Percentiles rank a stretch among this genome's conserved stretches.
Evolutionary conservation across 2,797 vertebrate species (phyloP).

Genomic region (Pipistrellus pipistrellus): DNA sequence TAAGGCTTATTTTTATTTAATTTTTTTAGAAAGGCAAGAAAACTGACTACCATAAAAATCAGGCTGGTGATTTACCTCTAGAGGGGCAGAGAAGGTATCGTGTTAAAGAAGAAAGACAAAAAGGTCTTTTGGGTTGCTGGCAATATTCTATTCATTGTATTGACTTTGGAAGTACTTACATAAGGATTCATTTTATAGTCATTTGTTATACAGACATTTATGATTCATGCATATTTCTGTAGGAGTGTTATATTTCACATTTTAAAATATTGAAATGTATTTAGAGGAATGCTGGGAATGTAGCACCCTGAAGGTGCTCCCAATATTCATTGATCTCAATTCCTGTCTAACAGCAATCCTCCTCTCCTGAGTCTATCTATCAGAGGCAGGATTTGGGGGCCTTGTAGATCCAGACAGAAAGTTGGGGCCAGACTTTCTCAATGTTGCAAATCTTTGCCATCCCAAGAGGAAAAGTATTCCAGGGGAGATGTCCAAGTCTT

Average conservation of each 20-base stretch:
- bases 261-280: conserved; percentile 27
- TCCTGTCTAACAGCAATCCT: background rate
- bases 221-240: conserved; percentile 55
- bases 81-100: background rate
- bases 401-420: background rate
- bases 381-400: background rate
- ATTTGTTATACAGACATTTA: conserved; percentile 61
- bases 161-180: conserved; percentile 10
- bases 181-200: conserved; percentile 25
- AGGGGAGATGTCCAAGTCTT: background rate
- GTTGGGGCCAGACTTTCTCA: background rate
- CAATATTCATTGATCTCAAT: background rate
- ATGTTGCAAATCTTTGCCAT: background rate
- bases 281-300: background rate
- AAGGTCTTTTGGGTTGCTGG: background rate
- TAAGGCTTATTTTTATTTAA: background rate
- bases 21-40: conserved; percentile 38
- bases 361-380: background rate
- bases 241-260: conserved; percentile 2
- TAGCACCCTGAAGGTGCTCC: background rate
- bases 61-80: background rate
- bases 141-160: conserved; percentile 43
- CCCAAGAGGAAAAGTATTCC: background rate
- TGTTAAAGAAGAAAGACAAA: background rate
- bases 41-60: conserved; percentile 19